Percentiles rank a stretch among this genome's conserved stretches.
phyloP scores from a whole-genome alignment of 1,140 invertebrate species.

The Drosophila takahashii region DNA sequence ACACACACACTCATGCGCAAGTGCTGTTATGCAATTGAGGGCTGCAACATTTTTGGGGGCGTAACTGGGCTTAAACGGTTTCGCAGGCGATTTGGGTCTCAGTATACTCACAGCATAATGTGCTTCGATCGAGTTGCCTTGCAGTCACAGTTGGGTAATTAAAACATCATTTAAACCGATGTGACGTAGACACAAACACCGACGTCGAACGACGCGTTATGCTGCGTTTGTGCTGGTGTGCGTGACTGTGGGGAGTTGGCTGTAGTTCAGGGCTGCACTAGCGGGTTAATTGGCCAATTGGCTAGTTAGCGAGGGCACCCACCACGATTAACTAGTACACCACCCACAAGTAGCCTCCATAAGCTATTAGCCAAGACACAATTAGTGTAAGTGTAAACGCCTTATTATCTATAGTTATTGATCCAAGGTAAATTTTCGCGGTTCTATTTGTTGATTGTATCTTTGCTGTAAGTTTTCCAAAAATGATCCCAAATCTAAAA shows the following conservation, averaged over 20 bases:
- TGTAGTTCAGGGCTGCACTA: constrained; percentile 15
- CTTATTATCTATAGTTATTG: no score
- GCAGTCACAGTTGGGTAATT: constrained; percentile 47
- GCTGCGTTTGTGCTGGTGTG: constrained; percentile 42
- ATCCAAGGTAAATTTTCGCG: no score
- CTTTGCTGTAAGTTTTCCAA: no score
- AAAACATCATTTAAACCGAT: constrained; percentile 66
- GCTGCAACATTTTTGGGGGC: constrained; percentile 56
- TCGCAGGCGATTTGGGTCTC: not conserved
- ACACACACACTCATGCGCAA: constrained; percentile 76
- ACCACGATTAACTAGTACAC: no score
- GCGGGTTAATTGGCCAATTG: constrained; percentile 10
- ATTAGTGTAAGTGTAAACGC: no score
- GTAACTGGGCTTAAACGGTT: constrained; percentile 1
- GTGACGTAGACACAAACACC: constrained; percentile 63
- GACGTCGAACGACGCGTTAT: constrained; percentile 70
- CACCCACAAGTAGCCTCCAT: no score
- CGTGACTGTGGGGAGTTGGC: constrained; percentile 41
- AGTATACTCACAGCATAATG: constrained; percentile 68
- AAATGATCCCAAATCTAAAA: no score
- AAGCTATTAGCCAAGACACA: no score
- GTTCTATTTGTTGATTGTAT: no score
- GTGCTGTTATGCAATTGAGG: constrained; percentile 80
- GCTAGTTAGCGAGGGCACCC: no score
- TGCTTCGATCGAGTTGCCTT: constrained; percentile 32